These are phyloP conservation scores for Acanthochromis polyacanthus DNA, from an alignment of 2,113 vertebrate species.

Conservation along the genomic window DNA sequence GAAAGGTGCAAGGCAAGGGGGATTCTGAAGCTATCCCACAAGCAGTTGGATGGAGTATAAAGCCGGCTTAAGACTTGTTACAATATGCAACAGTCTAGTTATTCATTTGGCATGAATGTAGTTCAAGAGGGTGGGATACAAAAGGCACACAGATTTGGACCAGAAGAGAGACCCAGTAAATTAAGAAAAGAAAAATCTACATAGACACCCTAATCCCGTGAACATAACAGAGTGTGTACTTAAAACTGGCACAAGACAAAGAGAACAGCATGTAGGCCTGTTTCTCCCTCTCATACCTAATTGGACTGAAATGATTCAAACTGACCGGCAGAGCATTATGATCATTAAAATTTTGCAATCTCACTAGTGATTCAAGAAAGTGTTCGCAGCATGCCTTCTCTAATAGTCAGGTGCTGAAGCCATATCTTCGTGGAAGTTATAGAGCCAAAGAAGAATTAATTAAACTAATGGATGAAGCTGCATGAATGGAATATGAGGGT, in stretches of 20 bases:
- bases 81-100: background rate
- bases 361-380: constrained; percentile 25
- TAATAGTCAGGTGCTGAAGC: constrained; percentile 47
- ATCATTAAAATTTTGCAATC: constrained; percentile 39
- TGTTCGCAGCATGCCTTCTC: constrained; percentile 29
- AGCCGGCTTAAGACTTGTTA: background rate
- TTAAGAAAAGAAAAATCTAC: background rate
- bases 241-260: constrained; percentile 19
- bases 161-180: background rate
- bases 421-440: constrained; percentile 49
- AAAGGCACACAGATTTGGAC: background rate
- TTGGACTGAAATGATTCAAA: constrained; percentile 31
- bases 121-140: background rate
- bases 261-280: constrained; percentile 8
- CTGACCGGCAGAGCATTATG: constrained; percentile 29
- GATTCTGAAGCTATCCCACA: background rate
- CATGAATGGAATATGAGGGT: constrained; percentile 51
- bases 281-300: background rate
- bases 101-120: background rate
- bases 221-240: background rate
- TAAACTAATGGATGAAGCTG: constrained; percentile 66
- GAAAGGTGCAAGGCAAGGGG: background rate
- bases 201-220: background rate
- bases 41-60: background rate
- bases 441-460: constrained; percentile 61